phyloP scores from a whole-genome alignment of 2,797 vertebrate species.

The Leptoclinus maculatus region DNA sequence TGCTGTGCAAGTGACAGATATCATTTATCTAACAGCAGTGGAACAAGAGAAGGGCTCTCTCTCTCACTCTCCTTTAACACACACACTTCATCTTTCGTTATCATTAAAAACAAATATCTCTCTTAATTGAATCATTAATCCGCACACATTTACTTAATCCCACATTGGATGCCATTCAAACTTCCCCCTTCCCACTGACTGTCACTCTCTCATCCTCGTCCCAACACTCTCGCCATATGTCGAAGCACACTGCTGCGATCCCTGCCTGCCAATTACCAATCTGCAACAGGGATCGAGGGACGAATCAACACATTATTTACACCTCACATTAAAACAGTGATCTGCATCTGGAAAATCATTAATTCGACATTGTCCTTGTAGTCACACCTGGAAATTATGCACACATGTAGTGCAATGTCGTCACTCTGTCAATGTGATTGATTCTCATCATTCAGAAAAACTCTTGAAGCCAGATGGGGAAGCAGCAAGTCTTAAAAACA shows the following conservation, averaged over 20 bases:
- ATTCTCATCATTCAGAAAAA: not conserved
- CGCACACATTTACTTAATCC: constrained; percentile 36
- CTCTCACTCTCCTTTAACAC: not conserved
- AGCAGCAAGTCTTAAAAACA: not conserved
- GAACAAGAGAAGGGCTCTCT: constrained; percentile 3
- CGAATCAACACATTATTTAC: constrained; percentile 21
- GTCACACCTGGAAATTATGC: constrained; percentile 8
- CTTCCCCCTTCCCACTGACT: not conserved
- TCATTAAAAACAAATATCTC: constrained; percentile 27
- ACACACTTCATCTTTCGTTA: not conserved
- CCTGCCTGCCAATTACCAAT: constrained; percentile 41
- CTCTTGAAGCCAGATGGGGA: not conserved
- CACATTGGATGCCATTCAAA: constrained; percentile 29
- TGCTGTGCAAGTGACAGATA: constrained; percentile 51
- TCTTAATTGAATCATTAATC: constrained; percentile 43
- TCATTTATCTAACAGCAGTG: constrained; percentile 51
- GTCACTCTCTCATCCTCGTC: constrained; percentile 11
- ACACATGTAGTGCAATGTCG: not conserved
- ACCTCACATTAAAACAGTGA: constrained; percentile 6
- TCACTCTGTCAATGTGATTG: not conserved
- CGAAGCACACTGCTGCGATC: constrained; percentile 24
- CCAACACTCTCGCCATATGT: constrained; percentile 49
- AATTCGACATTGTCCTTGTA: not conserved
- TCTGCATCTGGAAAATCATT: constrained; percentile 28
- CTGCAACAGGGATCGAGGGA: constrained; percentile 23